phyloP scores from a whole-genome alignment of 2,113 vertebrate genomes.

The Monarcha castaneiventris region DNA sequence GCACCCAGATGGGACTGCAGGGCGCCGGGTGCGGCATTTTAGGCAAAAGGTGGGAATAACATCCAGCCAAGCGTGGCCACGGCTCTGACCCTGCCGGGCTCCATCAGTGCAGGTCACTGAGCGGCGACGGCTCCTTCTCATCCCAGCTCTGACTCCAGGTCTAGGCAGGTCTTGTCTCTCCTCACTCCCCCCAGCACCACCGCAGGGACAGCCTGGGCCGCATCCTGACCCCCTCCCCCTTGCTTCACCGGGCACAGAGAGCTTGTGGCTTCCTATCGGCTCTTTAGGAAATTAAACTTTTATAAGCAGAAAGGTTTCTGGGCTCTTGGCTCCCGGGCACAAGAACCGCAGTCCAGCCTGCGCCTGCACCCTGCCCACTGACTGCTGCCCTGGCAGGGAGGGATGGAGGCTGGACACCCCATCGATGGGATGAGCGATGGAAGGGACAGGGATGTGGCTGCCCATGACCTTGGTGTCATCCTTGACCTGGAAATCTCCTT shows the following conservation, averaged over 20 bases:
- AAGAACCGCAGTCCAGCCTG: conserved; percentile 44
- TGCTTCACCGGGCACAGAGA: not conserved
- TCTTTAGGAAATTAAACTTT: conserved; percentile 70
- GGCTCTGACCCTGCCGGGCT: not conserved
- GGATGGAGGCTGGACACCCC: not conserved
- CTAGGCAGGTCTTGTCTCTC: not conserved
- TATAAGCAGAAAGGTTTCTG: conserved; percentile 66
- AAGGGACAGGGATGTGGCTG: not conserved
- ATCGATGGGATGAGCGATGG: not conserved
- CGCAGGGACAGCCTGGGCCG: conserved; percentile 19
- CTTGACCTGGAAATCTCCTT: conserved; percentile 64
- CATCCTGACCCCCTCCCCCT: not conserved
- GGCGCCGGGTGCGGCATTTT: accelerated
- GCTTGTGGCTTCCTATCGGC: conserved; percentile 58
- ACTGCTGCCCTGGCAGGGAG: not conserved
- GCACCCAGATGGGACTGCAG: not conserved
- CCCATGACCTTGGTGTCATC: conserved; percentile 48
- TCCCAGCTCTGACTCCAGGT: not conserved
- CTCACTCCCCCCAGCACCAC: not conserved
- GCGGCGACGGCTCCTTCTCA: accelerated
- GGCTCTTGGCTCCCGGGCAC: not conserved
- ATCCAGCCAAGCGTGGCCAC: not conserved
- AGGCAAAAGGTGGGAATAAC: conserved; percentile 4
- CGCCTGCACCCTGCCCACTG: not conserved
- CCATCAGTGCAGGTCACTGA: not conserved